Evolutionary conservation across 2,888 invertebrate genomes (phyloP), one percentile per base, ranked within the genome.

Genomic region (Galeruca laticollis): DNA sequence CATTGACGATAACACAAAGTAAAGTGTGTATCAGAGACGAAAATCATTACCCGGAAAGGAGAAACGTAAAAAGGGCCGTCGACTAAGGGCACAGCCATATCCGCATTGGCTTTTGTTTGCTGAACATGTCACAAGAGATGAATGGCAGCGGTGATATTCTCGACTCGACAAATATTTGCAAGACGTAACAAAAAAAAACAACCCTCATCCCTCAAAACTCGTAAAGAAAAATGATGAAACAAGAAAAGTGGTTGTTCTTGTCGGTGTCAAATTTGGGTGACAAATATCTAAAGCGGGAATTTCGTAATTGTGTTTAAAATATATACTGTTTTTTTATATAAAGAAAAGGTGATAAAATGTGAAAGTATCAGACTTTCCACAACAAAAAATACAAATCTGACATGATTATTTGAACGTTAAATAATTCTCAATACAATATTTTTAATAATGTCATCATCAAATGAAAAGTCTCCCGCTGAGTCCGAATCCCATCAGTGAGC

Each of bases 101-200:
- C 52, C 54, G 63, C 64, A 56, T 64, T 47, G 56, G 56, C 64
- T 64, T 64, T 64, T 64, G 64, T 64, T 64, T 64, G 64, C 64
- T n/a, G 43, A 64, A 64, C 64, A 64, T 64, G 64, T 64, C 64
- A 64, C 43, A 40, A 64, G 31, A 64, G 64, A 64, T 56, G 56
- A 64, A 64, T 64, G 64, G 47, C 13, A 2, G 21, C 31, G 40
- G 43, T 64, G 64, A 57, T 61, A 61, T 31, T 64, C 20, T 37
- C 54, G 20, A 54, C 54, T 54, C 35, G 63, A 40, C 63, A 63
- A 63, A 63, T 63, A 63, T 63, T 63, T 63, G 63, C 63, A 63
- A 54, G 40, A 63, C 20, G 21, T 11, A 51, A 51, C 51, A 51
- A 51, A 18, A 51, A 26, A 51, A 51, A 51, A 51, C 51, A 20